phyloP scores from a whole-genome alignment of 1,140 invertebrate species.

The Musca vetustissima region DNA sequence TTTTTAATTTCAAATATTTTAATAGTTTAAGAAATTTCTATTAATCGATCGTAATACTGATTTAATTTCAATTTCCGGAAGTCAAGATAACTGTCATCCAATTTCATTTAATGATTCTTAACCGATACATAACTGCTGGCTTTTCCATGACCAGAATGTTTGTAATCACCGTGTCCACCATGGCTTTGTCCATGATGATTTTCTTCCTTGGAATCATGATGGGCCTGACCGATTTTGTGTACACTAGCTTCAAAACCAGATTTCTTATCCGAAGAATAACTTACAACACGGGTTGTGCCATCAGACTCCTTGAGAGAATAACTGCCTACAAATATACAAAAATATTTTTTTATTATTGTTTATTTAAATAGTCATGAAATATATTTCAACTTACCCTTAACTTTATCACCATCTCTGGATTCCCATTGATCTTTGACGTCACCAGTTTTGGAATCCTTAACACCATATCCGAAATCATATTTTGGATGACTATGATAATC shows the following conservation, averaged over 20 bases:
- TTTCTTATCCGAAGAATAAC: constrained; percentile 67
- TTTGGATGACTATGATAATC: background rate
- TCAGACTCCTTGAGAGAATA: constrained; percentile 59
- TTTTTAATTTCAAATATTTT: no score
- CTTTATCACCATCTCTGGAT: constrained; percentile 63
- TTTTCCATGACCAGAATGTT: background rate
- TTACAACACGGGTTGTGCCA: constrained; percentile 58
- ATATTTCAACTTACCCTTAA: constrained; percentile 56
- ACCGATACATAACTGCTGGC: background rate
- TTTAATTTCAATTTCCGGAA: no score
- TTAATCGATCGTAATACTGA: no score
- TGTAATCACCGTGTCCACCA: no score
- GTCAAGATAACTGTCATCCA: no score
- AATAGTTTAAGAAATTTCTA: no score
- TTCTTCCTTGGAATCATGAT: constrained; percentile 20
- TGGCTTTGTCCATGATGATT: background rate
- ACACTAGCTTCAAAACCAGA: constrained; percentile 57
- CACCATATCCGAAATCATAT: constrained; percentile 56
- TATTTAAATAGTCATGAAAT: no score
- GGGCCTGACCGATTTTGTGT: constrained; percentile 35
- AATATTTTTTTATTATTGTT: no score
- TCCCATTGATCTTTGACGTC: constrained; percentile 69
- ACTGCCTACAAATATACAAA: constrained; percentile 42
- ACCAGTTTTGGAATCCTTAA: constrained; percentile 71
- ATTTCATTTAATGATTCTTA: background rate